Evolutionary conservation across 2,113 vertebrate genomes (phyloP), one percentile per base, ranked within the genome.

Genomic region (Erinaceus europaeus): DNA sequence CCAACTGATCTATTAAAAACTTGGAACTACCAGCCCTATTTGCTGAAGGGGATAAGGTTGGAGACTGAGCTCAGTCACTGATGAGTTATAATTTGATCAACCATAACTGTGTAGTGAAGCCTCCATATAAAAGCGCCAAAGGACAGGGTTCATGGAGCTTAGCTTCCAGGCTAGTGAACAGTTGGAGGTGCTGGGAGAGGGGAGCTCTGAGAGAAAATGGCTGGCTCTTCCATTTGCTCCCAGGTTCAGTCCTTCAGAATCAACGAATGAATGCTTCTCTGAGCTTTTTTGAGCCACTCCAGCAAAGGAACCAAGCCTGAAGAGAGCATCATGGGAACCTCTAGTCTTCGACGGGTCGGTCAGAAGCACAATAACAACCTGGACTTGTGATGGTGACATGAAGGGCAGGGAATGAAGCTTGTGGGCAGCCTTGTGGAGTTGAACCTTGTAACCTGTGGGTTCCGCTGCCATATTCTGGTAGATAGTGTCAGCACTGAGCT

Each of bases 261-360:
- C 62, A 62, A 84, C 32, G 6, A 8, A 29, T 40, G 42, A 12
- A 27, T 40, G 34, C 38, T 57, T 50, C 65, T 64, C 32, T 59
- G 82, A 73, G 34, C n/a, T 42, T 67, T 40, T 59, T 4, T 6
- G 48, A 68, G 29, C 50, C 18, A 14, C n/a, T 14, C 29, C 6
- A 52, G 59, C 59, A 74, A 59, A 52, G 59, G 14, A 50, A 74
- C 8, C 12, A 40, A 73, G 73, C 42, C 29, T 14, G 3, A 42
- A 18, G 5, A 68, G n/a, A 42, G 59, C 46, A 42, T 17, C 5
- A 23, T 2, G 3, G 57, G 32, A 34, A 20, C 27, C 32, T 27
- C 27, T 23, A 14, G 25, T 9, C 32, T 53, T 82, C 0, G 40
- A 13, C 40, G 1, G 0, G 27, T 2, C 57, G 32, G 34, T 73